These are phyloP conservation scores for Polyploca ridens DNA, from an alignment of 2,888 invertebrate genomes.

Conservation along the genomic window DNA sequence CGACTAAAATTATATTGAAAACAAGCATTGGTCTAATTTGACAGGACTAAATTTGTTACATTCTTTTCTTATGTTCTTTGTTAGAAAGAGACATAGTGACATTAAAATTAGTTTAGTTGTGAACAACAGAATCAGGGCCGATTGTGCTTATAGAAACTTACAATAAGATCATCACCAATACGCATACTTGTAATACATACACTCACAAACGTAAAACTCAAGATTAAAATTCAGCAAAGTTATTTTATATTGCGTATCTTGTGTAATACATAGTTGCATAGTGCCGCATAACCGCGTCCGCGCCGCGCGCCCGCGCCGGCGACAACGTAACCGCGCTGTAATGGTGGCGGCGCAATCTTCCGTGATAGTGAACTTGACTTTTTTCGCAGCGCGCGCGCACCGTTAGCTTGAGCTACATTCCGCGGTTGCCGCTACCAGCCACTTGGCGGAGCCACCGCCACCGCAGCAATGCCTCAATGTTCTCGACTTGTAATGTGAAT, in stretches of 20 bases:
- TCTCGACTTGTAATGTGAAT: constrained; percentile 37
- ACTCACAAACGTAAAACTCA: not conserved
- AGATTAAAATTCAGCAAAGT: not conserved
- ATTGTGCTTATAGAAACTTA: too few species aligned
- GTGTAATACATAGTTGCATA: constrained; percentile 60
- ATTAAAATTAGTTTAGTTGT: too few species aligned
- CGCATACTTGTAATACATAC: not conserved
- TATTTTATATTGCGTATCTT: constrained; percentile 41
- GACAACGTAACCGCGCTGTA: constrained; percentile 77
- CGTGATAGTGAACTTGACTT: constrained; percentile 84
- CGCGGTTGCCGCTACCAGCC: constrained; percentile 66
- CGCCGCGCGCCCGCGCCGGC: constrained; percentile 35
- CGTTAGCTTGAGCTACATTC: constrained; percentile 83
- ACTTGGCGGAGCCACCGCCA: constrained; percentile 64
- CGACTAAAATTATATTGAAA: too few species aligned
- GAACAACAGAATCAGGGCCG: too few species aligned
- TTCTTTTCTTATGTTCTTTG: too few species aligned
- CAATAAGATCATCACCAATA: too few species aligned
- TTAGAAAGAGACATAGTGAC: too few species aligned
- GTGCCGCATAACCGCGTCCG: constrained; percentile 55
- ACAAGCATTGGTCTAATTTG: too few species aligned
- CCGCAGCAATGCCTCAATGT: constrained; percentile 38
- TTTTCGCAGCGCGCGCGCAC: constrained; percentile 75
- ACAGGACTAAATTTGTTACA: too few species aligned
- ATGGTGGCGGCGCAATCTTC: constrained; percentile 78